Conservation (phyloP, 1,140 invertebrate genomes). For the Halyomorpha halys region DNA sequence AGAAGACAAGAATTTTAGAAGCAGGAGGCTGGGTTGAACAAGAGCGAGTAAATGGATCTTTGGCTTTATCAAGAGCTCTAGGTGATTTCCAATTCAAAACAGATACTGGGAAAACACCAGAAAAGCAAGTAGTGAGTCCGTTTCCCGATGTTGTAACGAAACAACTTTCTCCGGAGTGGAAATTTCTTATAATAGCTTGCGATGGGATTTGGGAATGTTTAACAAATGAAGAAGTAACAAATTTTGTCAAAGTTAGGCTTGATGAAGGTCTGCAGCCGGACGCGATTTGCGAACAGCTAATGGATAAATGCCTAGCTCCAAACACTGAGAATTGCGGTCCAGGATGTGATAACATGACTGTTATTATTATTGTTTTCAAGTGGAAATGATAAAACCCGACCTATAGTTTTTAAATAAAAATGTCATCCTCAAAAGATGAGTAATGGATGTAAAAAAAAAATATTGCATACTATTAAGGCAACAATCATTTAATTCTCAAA, state of each 20-base stretch:
- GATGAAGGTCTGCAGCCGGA: slow-evolving; percentile 76
- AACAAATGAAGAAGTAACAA: slow-evolving; percentile 82
- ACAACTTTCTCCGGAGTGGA: slow-evolving; percentile 77
- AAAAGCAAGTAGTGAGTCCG: slow-evolving; percentile 96
- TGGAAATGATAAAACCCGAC: neutral
- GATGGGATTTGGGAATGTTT: slow-evolving; percentile 99
- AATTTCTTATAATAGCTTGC: slow-evolving; percentile 93
- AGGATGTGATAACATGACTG: slow-evolving; percentile 99
- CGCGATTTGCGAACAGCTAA: slow-evolving; percentile 89
- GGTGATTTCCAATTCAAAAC: slow-evolving; percentile 96
- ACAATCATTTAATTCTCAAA: no score
- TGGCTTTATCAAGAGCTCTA: slow-evolving; percentile 91
- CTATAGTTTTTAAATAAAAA: no score
- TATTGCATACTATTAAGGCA: no score
- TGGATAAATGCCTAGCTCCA: slow-evolving; percentile 87
- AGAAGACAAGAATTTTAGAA: slow-evolving; percentile 76
- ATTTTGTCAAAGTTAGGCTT: slow-evolving; percentile 77
- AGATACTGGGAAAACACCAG: slow-evolving; percentile 68
- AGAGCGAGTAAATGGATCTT: slow-evolving; percentile 93
- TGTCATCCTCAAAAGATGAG: no score
- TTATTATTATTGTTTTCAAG: slow-evolving; percentile 53
- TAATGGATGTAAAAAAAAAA: no score
- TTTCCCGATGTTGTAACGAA: slow-evolving; percentile 82
- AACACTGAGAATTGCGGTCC: slow-evolving; percentile 91
- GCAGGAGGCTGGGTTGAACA: slow-evolving; percentile 96